Base-by-base conservation (phyloP, 2,888 invertebrate genomes). In the Drosophila meridiana region DNA sequence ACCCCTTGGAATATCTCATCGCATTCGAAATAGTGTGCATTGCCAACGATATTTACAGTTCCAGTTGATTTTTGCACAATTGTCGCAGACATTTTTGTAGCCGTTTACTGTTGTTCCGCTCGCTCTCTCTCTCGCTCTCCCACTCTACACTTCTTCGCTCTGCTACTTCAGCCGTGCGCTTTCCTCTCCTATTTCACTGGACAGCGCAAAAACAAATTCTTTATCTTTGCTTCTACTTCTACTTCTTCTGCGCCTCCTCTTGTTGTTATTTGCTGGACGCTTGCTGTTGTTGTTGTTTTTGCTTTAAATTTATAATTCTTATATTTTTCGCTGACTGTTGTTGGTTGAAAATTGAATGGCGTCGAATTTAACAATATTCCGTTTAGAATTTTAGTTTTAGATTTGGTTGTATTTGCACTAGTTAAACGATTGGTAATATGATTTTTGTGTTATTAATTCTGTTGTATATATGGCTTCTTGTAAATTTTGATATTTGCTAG, bases 21-120 rank as follows among this genome's bases (percentile, higher is more conserved):
- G 66, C 89, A 87, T 43, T 87, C 87, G 26, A 73, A 89, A 53
- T 64, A 87, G 42, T 71, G 87, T 68, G 76, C 68, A 67, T 81
- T 88, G 50, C 70, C 81, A 40, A 83, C 80, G n/a, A 78, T 65
- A 68, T 68, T 78, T 67, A 67, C 55, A 57, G 63, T 68, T 68
- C 76, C 43, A 47, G 74, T 64, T 32, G 89, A 75, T 60, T 89
- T 85, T 70, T 85, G 87, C 47, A 73, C 87, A 79, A 89, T 73
- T 72, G 87, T 83, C 59, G 87, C 87, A 40, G 87, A 84, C 85
- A 85, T 85, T 53, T 77, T 80, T 36, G 69, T 62, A 69, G 65
- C 50, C 48, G 61, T 67, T 60, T 78, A n/a, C 53, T 56, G 53
- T 56, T 72, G 30, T 65, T 60, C 36, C 52, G 59, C 50, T 53